Evolutionary conservation across 2,113 vertebrate species (phyloP).

Genomic region (Ptilonorhynchus violaceus): DNA sequence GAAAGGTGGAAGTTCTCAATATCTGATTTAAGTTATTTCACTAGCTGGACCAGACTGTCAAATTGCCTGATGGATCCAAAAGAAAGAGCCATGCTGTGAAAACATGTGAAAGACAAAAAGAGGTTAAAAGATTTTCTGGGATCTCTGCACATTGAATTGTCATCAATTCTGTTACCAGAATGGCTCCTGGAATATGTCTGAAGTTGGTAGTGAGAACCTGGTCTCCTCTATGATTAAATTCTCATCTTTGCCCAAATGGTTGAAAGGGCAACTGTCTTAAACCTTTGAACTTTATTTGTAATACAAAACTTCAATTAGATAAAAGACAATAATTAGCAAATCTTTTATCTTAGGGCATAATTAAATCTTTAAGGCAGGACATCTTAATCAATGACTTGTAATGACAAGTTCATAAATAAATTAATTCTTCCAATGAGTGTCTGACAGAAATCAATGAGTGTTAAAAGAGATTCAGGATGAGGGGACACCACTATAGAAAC

Average conservation of each 20-base stretch:
- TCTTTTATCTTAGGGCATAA: constrained; percentile 97
- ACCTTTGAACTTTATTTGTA: constrained; percentile 93
- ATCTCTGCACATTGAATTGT: constrained; percentile 14
- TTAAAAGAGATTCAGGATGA: constrained; percentile 81
- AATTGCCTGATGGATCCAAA: constrained; percentile 7
- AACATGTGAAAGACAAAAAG: constrained; percentile 36
- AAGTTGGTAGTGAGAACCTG: constrained; percentile 53
- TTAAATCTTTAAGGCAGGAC: constrained; percentile 93
- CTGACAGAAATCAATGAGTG: constrained; percentile 86
- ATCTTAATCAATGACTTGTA: constrained; percentile 91
- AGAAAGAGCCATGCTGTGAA: neutral
- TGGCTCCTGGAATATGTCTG: neutral
- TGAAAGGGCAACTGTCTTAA: constrained; percentile 86
- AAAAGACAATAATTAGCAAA: constrained; percentile 98
- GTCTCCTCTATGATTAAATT: constrained; percentile 87
- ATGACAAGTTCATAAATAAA: constrained; percentile 99
- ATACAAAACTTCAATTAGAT: constrained; percentile 95
- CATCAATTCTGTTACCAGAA: constrained; percentile 36
- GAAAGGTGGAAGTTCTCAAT: neutral
- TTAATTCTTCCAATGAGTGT: constrained; percentile 89
- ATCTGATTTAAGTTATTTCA: neutral
- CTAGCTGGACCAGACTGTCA: neutral
- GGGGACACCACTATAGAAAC: constrained; percentile 59
- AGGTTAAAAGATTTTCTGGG: constrained; percentile 54
- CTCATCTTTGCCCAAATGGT: constrained; percentile 74